Evolutionary conservation across 2,797 vertebrate species (phyloP), one percentile per base, ranked within the genome.

Genomic region (Tokudaia tokunoshimensis): DNA sequence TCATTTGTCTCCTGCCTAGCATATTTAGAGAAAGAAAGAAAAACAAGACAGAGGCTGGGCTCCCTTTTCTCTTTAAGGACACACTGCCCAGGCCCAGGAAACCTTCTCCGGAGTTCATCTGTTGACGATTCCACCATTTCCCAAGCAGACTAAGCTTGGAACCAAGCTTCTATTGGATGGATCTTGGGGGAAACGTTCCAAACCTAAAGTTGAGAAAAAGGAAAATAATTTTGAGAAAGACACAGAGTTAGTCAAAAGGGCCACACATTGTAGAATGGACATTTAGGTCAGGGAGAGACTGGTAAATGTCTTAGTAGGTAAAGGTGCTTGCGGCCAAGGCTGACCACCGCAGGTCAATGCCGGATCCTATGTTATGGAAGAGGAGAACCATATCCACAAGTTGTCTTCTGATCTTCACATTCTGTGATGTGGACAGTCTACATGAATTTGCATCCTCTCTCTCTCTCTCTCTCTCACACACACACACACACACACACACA

Each of bases 41-140:
- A 83, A 37, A 61, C 24, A 26, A 4, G 37, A 50, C 7, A 24
- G 15, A 52, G 11, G 2, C 29, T 12, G 29, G 44, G 6, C 11
- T 72, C 22, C 2, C 9, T 70, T 15, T 26, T 41, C 17, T 8
- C 34, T 11, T 22, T 19, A 9, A 81, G 75, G 61, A 5, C 34
- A 72, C 0, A 8, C 11, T 2, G 34, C 34, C 0, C 4, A 4
- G n/a, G 76, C 34, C 65, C 11, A 55, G 24, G 15, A 31, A 34
- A 2, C 20, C 14, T 29, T 7, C 57, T 20, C 41, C 34, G 55
- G n/a, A 41, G 2, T 41, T 6, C 20, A 11, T 82, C 37, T 57
- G 37, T 26, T 34, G 37, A 57, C 57, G 22, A 31, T 44, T 1
- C 10, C 15, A 29, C 3, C 10, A 47, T 52, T 67, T 65, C 7